These are phyloP conservation scores for Glaucopsyche alexis DNA, from an alignment of 2,888 invertebrate genomes.

Conservation along the genomic window DNA sequence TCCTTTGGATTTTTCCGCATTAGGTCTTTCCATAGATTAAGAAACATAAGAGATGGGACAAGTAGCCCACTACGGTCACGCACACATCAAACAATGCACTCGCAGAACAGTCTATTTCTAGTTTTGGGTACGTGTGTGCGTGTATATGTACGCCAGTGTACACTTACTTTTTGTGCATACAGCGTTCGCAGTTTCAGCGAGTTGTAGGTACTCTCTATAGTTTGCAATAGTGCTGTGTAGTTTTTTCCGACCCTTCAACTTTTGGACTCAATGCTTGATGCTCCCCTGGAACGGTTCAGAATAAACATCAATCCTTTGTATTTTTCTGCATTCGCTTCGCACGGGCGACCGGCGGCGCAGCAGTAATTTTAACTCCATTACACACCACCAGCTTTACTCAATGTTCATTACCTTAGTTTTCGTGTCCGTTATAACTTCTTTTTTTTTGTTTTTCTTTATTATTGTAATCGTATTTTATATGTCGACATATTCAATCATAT, in stretches of 20 bases:
- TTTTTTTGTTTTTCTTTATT: background rate
- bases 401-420: constrained; percentile 37
- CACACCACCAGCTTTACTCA: constrained; percentile 38
- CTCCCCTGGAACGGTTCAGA: constrained; percentile 45
- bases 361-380: constrained; percentile 38
- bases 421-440: constrained; percentile 14
- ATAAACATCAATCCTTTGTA: constrained; percentile 60
- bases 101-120: no score
- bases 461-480: background rate
- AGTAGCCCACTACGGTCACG: no score
- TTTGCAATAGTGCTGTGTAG: constrained; percentile 32
- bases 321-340: constrained; percentile 41
- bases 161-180: no score
- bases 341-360: constrained; percentile 32
- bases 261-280: constrained; percentile 44
- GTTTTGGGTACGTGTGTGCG: no score
- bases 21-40: background rate
- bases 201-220: background rate
- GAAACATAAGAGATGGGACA: background rate
- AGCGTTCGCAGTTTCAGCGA: no score
- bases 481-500: background rate
- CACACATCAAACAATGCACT: no score
- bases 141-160: no score
- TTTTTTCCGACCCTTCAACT: constrained; percentile 60
- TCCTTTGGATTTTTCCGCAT: constrained; percentile 48